A percentile compares a stretch with the other conserved stretches of the same genome.
Evolutionary conservation across 2,888 invertebrate species (phyloP).

Genomic region (Hemicrepidius hirtus): DNA sequence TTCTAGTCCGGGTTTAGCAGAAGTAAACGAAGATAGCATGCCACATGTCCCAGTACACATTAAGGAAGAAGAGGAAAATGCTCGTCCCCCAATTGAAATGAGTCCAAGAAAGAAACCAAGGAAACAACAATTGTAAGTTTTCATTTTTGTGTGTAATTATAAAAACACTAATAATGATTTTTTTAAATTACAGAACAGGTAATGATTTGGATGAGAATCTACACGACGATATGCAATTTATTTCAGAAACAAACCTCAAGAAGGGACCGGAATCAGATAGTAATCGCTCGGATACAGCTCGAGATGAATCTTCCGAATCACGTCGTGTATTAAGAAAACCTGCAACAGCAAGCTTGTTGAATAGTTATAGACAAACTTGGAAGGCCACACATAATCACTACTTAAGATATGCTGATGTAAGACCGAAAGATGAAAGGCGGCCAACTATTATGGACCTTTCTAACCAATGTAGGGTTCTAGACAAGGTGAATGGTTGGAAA

Average conservation of each 20-base stretch:
- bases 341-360: constrained; percentile 73
- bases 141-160: too few species aligned
- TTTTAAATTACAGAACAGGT: constrained; percentile 69
- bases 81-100: constrained; percentile 76
- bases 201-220: constrained; percentile 74
- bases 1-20: constrained; percentile 84
- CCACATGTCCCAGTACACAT: constrained; percentile 65
- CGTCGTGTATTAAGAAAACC: constrained; percentile 66
- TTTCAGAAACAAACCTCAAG: constrained; percentile 72
- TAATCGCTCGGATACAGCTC: constrained; percentile 67
- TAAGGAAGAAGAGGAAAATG: constrained; percentile 69
- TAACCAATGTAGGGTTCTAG: constrained; percentile 89
- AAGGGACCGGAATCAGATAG: constrained; percentile 70
- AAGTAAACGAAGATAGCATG: constrained; percentile 74
- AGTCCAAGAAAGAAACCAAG: constrained; percentile 93
- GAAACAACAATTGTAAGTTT: constrained; percentile 88
- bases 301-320: constrained; percentile 66
- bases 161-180: too few species aligned
- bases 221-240: constrained; percentile 78
- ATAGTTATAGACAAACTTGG: constrained; percentile 81
- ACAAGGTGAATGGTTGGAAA: constrained; percentile 96
- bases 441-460: constrained; percentile 92
- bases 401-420: constrained; percentile 86
- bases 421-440: constrained; percentile 89
- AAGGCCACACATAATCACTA: constrained; percentile 86